phyloP scores from a whole-genome alignment of 2,113 vertebrate genomes.

The Percina caprodes region DNA sequence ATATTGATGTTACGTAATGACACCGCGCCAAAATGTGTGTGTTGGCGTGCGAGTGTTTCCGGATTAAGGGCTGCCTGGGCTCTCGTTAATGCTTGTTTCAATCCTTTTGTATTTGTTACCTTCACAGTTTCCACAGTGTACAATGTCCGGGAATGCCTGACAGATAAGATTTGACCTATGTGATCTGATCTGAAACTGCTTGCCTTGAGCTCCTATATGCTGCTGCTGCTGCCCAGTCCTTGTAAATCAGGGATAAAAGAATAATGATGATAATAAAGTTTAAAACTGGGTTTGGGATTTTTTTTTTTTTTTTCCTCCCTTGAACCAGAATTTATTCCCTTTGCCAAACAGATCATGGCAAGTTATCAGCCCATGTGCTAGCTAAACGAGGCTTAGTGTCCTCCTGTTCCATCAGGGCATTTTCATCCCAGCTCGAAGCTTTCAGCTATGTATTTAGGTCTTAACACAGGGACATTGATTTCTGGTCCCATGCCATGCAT shows the following conservation, averaged over 20 bases:
- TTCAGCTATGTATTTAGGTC: slow-evolving; percentile 69
- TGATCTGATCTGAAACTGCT: slow-evolving; percentile 35
- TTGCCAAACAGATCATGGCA: slow-evolving; percentile 54
- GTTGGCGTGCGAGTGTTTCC: slow-evolving; percentile 1
- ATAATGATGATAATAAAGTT: slow-evolving; percentile 14
- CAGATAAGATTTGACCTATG: slow-evolving; percentile 20
- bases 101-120: slow-evolving; percentile 37
- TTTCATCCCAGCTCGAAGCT: slow-evolving; percentile 64
- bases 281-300: slow-evolving; percentile 8
- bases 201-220: slow-evolving; percentile 10
- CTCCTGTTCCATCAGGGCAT: slow-evolving; percentile 68
- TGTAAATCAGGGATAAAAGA: slow-evolving; percentile 3
- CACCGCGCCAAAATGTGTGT: slow-evolving; percentile 9
- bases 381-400: slow-evolving; percentile 71
- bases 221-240: neutral
- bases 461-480: slow-evolving; percentile 61
- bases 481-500: slow-evolving; percentile 59
- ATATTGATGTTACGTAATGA: slow-evolving; percentile 69
- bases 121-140: slow-evolving; percentile 24
- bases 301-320: neutral
- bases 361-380: slow-evolving; percentile 56
- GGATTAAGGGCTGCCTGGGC: slow-evolving; percentile 40
- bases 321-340: slow-evolving; percentile 39
- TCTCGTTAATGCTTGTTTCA: slow-evolving; percentile 12
- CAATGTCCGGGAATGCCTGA: slow-evolving; percentile 42